Evolutionary conservation across 2,888 invertebrate genomes (phyloP), one percentile per base, ranked within the genome.

Genomic region (Tanytarsus gracilentus): DNA sequence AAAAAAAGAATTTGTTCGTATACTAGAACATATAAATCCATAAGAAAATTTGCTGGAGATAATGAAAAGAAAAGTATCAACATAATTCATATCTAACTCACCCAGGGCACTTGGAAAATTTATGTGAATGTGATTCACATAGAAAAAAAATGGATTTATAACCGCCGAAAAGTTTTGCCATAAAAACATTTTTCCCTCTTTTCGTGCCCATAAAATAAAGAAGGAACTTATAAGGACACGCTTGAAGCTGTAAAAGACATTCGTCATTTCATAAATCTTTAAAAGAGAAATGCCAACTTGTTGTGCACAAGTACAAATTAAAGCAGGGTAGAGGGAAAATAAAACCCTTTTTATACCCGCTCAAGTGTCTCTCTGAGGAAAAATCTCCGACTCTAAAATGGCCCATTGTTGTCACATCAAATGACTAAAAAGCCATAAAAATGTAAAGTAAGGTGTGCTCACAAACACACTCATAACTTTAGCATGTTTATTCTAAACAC

Each of bases 41-140:
- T 33, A 52, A 14, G 3, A 4, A 30, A 7, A 8, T 9, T 29
- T 30, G 8, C 11, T 9, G 16, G 11, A 52, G 27, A 52, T 52
- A 52, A 52, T 52, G 52, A 52, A 52, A 55, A 36, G 55, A 36
- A 55, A 36, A 39, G 55, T 21, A 52, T 55, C 25, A 16, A 23
- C 55, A 36, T 55, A 36, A 55, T 21, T 55, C 55, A 55, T 18
- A 44, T 44, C 44, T 18, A 44, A 8, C 44, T 44, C 21, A 44
- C 21, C 44, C 11, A 44, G 44, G 44, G 44, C 44, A 44, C 44
- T 44, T 44, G 18, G 21, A 4, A 44, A 44, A 44, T 44, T 44
- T 44, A 44, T 44, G 44, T 44, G 44, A 44, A 44, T 44, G 11
- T 16, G 16, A 18, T 21, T 16, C 21, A 44, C 18, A 44, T 16